Base-by-base conservation (phyloP, 1,140 invertebrate species). In the Parapsyche elsis region DNA sequence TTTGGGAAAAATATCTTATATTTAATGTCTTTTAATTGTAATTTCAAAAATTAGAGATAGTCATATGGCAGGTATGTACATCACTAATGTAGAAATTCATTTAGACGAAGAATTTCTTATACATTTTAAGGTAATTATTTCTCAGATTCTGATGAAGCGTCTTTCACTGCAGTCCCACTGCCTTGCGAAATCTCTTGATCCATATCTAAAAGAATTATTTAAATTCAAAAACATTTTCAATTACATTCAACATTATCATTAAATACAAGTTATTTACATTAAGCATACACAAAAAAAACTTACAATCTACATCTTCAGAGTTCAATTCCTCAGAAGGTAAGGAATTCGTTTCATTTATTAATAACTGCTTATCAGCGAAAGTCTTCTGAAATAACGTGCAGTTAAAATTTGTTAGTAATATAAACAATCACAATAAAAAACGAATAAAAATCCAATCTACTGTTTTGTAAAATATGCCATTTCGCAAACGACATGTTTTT, bases 301-400 rank as follows among this genome's bases (percentile, higher is more conserved):
- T 12, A 73, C 71, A n/a, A n/a, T 21, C 71, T 5, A 12, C 24
- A 74, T 82, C 81, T 49, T 83, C 81, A 21, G 81, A 67, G n/a
- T 74, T 78, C 1, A 64, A 80, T 23, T 80, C 81, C 70, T 82
- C 81, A 9, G 79, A 80, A 16, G 70, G 1, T 0, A 78, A 61
- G n/a, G 81, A 82, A 67, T 74, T 53, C 7, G 70, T 21, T 44
- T 76, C 79, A 30, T 80, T 79, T 44, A 75, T 45, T 23, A 80
- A 79, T 16, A 21, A 9, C 70, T 74, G 75, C 45, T 76, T 79
- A 53, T 64, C 38, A 71, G 71, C 74, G 1, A 19, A 79, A 21
- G 71, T 30, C 24, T 75, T 80, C 81, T 81, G 79, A 64, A 82
- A 80, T 57, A 38, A 67, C 81, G 70, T 82, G 81, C 81, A 75